Evolutionary conservation across 2,113 vertebrate species (phyloP), one percentile per base, ranked within the genome.

Genomic region (Silurus asotus): DNA sequence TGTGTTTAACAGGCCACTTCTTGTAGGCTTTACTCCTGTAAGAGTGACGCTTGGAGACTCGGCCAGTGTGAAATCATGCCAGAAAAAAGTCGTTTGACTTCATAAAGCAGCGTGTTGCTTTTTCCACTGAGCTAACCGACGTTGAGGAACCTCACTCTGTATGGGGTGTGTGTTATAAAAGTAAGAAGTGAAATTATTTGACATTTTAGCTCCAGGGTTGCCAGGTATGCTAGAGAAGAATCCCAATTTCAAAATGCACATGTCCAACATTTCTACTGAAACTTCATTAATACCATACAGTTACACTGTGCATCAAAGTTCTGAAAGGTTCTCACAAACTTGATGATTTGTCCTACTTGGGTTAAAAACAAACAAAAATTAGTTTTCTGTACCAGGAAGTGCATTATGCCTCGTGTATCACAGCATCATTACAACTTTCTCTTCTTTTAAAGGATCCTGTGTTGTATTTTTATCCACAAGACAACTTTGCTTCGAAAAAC

Each of bases 11-110:
- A 82, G 17, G 53, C 17, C 13, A 48, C 56, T 45, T 37, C n/a
- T 28, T 55, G 59, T 62, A 67, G 53, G 45, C 37, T 87, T 72
- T 55, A 14, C 82, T 45, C 67, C 70, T 23, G 56, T 64, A 76
- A 13, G 45, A 53, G 53, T 1, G 45, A 48, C 13, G 10, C 59
- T 69, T 76, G 55, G 75, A 74, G 61, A 82, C 74, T 75, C 64
- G 56, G 37, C 84, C 45, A 83, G 74, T 25, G 82, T 88, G 72
- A 70, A 70, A 83, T 61, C 56, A 72, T 85, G 86, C 90, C 49
- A 49, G 72, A n/a, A n/a, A 58, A 49, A 51, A 48, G 85, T 37
- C 11, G 19, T 62, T 77, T 75, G 28, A 86, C 28, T 84, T 80
- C n/a, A 61, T 61, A 77, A 49, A 80, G 77, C 55, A 51, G 23